phyloP scores from a whole-genome alignment of 2,888 invertebrate genomes.

The Cosmia trapezina region DNA sequence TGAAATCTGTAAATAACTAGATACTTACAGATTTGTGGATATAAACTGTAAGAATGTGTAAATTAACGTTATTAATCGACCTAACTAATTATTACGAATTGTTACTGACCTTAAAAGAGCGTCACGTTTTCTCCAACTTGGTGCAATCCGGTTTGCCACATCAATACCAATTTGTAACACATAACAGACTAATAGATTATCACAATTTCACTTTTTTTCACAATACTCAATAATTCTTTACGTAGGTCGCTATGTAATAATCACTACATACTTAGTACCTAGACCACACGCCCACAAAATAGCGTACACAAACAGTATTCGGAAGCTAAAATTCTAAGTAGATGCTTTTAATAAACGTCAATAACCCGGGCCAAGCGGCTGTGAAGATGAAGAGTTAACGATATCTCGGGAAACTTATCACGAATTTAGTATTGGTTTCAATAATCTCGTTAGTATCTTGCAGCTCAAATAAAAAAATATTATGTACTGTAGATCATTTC shows the following conservation, averaged over 20 bases:
- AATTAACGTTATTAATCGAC: constrained; percentile 22
- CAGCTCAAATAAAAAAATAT: constrained; percentile 54
- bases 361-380: constrained; percentile 83
- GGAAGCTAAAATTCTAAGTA: constrained; percentile 77
- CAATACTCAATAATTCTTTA: constrained; percentile 63
- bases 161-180: constrained; percentile 85
- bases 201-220: constrained; percentile 75
- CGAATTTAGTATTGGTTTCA: constrained; percentile 34
- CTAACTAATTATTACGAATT: constrained; percentile 54
- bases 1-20: neutral
- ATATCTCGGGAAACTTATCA: constrained; percentile 33
- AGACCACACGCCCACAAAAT: constrained; percentile 81
- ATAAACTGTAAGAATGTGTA: constrained; percentile 3
- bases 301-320: constrained; percentile 83
- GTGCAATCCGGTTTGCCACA: constrained; percentile 89
- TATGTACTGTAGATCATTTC: constrained; percentile 69
- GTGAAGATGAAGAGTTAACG: constrained; percentile 55
- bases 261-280: constrained; percentile 54
- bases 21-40: neutral
- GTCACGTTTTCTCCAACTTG: constrained; percentile 86
- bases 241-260: constrained; percentile 33
- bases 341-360: constrained; percentile 83
- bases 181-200: constrained; percentile 74
- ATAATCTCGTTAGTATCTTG: constrained; percentile 26
- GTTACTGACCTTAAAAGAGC: constrained; percentile 86